A percentile compares a stretch with the other conserved stretches of the same genome.
These are phyloP conservation scores for Jacana jacana DNA, from an alignment of 2,113 vertebrate species.

Conservation along the genomic window DNA sequence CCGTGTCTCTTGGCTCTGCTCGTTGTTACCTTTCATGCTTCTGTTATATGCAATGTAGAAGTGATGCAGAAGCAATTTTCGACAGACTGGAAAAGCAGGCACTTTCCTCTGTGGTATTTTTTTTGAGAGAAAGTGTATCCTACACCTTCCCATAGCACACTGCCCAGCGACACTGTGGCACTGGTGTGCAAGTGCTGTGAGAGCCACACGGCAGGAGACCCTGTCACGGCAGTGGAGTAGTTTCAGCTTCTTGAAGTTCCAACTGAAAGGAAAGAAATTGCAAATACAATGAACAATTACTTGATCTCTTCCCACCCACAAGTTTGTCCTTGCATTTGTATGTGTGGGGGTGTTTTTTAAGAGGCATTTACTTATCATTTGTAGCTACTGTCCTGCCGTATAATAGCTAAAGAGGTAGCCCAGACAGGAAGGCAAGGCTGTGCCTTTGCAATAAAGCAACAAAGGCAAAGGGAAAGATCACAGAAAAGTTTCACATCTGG, in stretches of 20 bases:
- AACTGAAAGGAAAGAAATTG: slow-evolving; percentile 77
- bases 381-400: neutral
- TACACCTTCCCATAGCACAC: neutral
- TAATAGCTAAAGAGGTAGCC: neutral
- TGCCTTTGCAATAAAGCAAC: neutral
- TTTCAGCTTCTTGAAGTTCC: slow-evolving; percentile 80
- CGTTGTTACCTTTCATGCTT: neutral
- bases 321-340: neutral
- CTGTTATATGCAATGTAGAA: neutral
- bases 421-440: neutral
- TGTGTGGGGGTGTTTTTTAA: neutral
- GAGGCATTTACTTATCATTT: neutral
- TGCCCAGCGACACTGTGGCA: neutral
- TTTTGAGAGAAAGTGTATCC: neutral
- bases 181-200: slow-evolving; percentile 31
- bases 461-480: neutral
- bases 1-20: neutral
- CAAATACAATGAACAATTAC: slow-evolving; percentile 52
- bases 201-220: slow-evolving; percentile 12
- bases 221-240: slow-evolving; percentile 72
- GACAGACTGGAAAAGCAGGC: slow-evolving; percentile 35
- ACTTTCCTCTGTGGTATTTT: slow-evolving; percentile 40
- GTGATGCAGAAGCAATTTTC: slow-evolving; percentile 41
- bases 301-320: neutral
- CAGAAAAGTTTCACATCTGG: neutral